Evolutionary conservation across 2,797 vertebrate genomes (phyloP).

Genomic region (Cynodonichthys magdalenae): DNA sequence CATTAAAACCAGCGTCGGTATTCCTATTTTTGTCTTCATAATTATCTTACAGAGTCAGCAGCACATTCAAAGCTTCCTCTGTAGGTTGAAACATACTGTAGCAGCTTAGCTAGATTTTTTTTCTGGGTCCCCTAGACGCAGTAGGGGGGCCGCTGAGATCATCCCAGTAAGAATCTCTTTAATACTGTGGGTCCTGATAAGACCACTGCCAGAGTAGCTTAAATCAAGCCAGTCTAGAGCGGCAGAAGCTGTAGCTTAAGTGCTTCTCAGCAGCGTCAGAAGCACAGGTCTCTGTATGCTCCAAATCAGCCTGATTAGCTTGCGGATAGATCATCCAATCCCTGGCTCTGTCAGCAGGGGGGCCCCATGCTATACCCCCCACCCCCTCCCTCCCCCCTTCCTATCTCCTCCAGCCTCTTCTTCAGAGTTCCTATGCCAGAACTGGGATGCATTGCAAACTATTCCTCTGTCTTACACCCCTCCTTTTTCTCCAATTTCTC

Average conservation of each 20-base stretch:
- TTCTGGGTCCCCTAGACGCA: slow-evolving; percentile 47
- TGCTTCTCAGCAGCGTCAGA: slow-evolving; percentile 36
- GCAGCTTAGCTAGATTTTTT: slow-evolving; percentile 40
- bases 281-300: slow-evolving; percentile 50
- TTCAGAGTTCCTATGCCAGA: slow-evolving; percentile 32
- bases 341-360: slow-evolving; percentile 64
- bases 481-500: slow-evolving; percentile 29
- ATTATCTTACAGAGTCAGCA: slow-evolving; percentile 21
- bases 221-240: slow-evolving; percentile 71
- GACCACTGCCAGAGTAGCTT: slow-evolving; percentile 59
- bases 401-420: slow-evolving; percentile 10
- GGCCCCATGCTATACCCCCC: slow-evolving; percentile 19
- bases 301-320: slow-evolving; percentile 78
- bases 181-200: slow-evolving; percentile 67
- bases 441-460: slow-evolving; percentile 55
- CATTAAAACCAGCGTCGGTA: slow-evolving; percentile 22
- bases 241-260: slow-evolving; percentile 51
- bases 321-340: slow-evolving; percentile 73
- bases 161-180: slow-evolving; percentile 68
- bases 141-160: slow-evolving; percentile 59
- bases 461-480: slow-evolving; percentile 10
- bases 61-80: slow-evolving; percentile 40
- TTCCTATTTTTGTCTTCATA: slow-evolving; percentile 21
- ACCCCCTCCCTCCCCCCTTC: not conserved
- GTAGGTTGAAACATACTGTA: slow-evolving; percentile 37